Percentiles rank a stretch among this genome's conserved stretches.
Conservation (phyloP, 2,113 vertebrate species). For the Pogonocichla stellata region DNA sequence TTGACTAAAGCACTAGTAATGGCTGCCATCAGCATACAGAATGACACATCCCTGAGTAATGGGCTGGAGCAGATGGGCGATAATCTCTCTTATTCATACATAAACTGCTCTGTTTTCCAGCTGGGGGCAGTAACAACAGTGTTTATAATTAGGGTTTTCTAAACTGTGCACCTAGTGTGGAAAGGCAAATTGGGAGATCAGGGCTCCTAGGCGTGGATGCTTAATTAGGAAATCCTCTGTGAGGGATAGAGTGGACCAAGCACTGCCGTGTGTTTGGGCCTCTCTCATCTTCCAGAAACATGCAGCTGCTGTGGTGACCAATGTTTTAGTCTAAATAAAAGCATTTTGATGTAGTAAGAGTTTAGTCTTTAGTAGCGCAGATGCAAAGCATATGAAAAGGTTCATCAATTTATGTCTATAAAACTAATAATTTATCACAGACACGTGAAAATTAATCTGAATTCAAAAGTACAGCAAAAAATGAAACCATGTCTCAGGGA, state of each 20-base stretch:
- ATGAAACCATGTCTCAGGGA: not conserved
- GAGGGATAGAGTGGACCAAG: not conserved
- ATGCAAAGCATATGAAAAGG: not conserved
- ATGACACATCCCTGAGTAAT: conserved; percentile 71
- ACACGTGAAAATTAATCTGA: not conserved
- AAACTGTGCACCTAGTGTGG: conserved; percentile 62
- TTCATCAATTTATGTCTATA: not conserved
- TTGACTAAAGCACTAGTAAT: conserved; percentile 59
- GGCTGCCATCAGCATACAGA: conserved; percentile 67
- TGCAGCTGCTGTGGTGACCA: conserved; percentile 15
- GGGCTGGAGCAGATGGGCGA: conserved; percentile 75
- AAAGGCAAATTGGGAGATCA: conserved; percentile 61
- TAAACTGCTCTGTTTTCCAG: conserved; percentile 76
- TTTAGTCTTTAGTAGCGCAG: not conserved
- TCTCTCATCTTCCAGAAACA: conserved; percentile 49
- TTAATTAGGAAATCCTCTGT: conserved; percentile 67
- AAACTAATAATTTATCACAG: not conserved
- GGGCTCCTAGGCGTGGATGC: conserved; percentile 20
- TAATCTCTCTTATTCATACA: conserved; percentile 72
- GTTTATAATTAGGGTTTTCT: conserved; percentile 66
- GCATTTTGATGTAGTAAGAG: not conserved
- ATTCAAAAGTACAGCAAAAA: not conserved
- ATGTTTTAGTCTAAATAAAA: conserved; percentile 17
- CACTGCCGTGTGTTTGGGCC: not conserved
- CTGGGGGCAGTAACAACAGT: conserved; percentile 79